Evolutionary conservation across 2,113 vertebrate species (phyloP).

Genomic region (Saccopteryx leptura): DNA sequence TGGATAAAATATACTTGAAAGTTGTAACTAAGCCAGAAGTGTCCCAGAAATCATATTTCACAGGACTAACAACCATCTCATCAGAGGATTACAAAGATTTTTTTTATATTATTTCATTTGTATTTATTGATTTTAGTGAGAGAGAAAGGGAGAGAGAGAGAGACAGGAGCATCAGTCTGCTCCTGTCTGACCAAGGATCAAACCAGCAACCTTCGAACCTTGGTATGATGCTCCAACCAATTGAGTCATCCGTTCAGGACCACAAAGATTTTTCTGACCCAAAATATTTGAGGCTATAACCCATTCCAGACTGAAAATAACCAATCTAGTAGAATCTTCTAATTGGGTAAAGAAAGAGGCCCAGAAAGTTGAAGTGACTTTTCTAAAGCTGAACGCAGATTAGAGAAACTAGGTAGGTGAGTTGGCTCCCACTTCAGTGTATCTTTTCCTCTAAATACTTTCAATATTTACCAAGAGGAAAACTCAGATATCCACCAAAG

Average conservation of each 20-base stretch:
- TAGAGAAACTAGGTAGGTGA: neutral
- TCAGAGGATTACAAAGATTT: conserved; percentile 31
- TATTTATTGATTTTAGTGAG: too few relatives aligned
- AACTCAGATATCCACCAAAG: conserved; percentile 2
- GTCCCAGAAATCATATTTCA: neutral
- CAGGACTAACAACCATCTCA: conserved; percentile 33
- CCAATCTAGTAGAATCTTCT: neutral
- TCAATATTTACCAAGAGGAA: neutral
- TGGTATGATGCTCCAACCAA: too few relatives aligned
- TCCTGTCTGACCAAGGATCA: too few relatives aligned
- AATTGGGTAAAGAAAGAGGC: conserved; percentile 30
- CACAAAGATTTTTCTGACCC: conserved; percentile 48
- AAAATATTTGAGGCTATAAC: conserved; percentile 50
- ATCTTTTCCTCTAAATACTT: conserved; percentile 43
- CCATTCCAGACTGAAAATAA: conserved; percentile 17
- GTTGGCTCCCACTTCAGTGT: neutral
- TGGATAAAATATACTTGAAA: conserved; percentile 51
- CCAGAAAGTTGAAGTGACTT: conserved; percentile 49
- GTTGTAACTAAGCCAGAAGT: neutral
- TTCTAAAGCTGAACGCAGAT: conserved; percentile 29
- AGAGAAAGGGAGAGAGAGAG: too few relatives aligned
- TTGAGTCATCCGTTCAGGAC: too few relatives aligned
- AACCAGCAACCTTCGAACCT: too few relatives aligned
- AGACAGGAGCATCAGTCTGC: too few relatives aligned
- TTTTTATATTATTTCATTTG: neutral